Evolutionary conservation across 1,140 invertebrate genomes (phyloP), one percentile per base, ranked within the genome.

Genomic region (Tribolium castaneum): DNA sequence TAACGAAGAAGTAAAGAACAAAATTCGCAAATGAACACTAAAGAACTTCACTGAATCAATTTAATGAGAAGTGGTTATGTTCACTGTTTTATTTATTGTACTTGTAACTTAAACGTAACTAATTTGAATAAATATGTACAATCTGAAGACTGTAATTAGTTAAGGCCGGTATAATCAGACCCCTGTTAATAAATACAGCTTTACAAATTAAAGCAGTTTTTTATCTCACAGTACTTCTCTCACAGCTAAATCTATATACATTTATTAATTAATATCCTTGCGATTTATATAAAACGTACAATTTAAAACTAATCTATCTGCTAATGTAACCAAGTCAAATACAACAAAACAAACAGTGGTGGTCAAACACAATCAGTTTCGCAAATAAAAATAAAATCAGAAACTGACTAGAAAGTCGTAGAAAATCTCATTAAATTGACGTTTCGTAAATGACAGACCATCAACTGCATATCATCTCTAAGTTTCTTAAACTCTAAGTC

Each of bases 341-440:
- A 66, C 59, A 66, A 66, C 59, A 66, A 66, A 66, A 7, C 12
- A 66, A 66, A 66, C 59, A 66, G 59, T 66, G 59, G 25, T 35
- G 3, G 25, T 62, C 7, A 3, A 54, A 9, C 13, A 14, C 19
- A 9, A 62, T 66, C 59, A 66, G 59, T 66, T 66, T 66, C 59
- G 25, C 30, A 66, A 25, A 35, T 12, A 25, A 59, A 25, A 59
- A 35, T 66, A 66, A 62, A 59, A 25, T 35, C 45, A 52, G 50
- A 73, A 35, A 73, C 52, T 73, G 71, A 73, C 71, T 73, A 73
- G 71, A 73, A 19, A n/a, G 19, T 52, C 45, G 16, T 52, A 50
- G 25, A 72, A 72, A 54, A 54, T 73, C 71, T 52, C 71, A 73
- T 73, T 73, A 73, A 73, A 73, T 73, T 73, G 71, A 54, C 52